Percentiles rank a stretch among this genome's conserved stretches.
phyloP scores from a whole-genome alignment of 1,140 invertebrate species.

The Procambarus clarkii region DNA sequence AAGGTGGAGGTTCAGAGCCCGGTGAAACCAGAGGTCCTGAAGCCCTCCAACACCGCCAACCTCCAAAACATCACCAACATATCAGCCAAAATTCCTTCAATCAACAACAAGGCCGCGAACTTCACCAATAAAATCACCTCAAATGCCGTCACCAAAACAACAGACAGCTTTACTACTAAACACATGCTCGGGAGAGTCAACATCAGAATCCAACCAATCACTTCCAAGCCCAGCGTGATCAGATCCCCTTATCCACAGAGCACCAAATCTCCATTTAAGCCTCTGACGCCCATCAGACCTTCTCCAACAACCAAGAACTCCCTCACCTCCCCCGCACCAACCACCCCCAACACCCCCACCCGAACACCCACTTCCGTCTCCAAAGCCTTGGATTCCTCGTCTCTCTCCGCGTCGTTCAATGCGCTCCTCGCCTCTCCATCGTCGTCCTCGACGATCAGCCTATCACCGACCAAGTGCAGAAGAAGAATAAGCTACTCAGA shows the following conservation, averaged over 20 bases:
- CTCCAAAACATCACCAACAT: constrained; percentile 26
- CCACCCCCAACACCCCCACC: neutral
- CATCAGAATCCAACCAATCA: neutral
- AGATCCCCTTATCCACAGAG: neutral
- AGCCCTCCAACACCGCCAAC: constrained; percentile 59
- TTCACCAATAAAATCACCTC: constrained; percentile 11
- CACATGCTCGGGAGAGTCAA: constrained; percentile 1
- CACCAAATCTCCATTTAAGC: constrained; percentile 41
- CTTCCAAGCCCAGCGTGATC: neutral
- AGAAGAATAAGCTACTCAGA: constrained; percentile 57
- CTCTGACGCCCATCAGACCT: constrained; percentile 56
- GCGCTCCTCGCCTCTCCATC: constrained; percentile 11
- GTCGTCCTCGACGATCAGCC: constrained; percentile 5
- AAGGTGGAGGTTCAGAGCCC: constrained; percentile 56
- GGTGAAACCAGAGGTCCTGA: constrained; percentile 52
- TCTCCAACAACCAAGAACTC: constrained; percentile 33
- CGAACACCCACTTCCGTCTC: constrained; percentile 32
- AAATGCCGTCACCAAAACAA: neutral
- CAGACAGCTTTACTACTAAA: neutral
- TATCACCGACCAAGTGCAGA: constrained; percentile 50
- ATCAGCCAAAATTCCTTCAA: neutral
- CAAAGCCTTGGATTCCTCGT: neutral
- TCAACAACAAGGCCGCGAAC: constrained; percentile 15
- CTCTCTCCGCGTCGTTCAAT: neutral
- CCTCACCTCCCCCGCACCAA: neutral